Evolutionary conservation across 2,888 invertebrate genomes (phyloP).

Genomic region (Leptopterna dolabrata): DNA sequence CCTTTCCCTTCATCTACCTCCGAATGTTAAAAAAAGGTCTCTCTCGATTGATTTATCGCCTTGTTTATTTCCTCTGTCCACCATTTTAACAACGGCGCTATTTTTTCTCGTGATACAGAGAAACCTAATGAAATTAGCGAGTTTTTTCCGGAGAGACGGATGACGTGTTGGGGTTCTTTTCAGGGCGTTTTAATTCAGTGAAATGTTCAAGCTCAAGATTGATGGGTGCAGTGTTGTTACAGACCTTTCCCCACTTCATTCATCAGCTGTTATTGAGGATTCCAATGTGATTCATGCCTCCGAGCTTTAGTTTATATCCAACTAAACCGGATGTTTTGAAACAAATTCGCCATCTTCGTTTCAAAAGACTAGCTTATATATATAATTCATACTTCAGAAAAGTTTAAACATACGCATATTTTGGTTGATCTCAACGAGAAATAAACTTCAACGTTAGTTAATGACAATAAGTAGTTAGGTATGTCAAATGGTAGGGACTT

Average conservation of each 20-base stretch:
- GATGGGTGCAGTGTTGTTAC: neutral
- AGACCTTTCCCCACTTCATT: neutral
- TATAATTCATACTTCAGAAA: too few species aligned
- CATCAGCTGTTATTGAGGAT: neutral
- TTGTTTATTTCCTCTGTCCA: neutral
- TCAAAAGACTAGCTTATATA: too few species aligned
- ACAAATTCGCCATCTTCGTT: too few species aligned
- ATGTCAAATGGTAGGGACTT: too few species aligned
- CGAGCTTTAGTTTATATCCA: too few species aligned
- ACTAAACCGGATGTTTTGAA: too few species aligned
- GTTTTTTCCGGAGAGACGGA: neutral
- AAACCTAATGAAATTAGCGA: neutral
- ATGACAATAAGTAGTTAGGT: too few species aligned
- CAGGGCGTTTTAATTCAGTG: neutral
- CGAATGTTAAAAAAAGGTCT: neutral
- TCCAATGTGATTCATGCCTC: neutral
- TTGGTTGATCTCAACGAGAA: too few species aligned
- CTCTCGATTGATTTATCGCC: neutral
- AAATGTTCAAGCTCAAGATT: neutral
- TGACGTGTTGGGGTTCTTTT: neutral
- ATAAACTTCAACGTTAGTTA: too few species aligned
- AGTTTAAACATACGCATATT: too few species aligned
- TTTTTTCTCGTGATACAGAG: neutral
- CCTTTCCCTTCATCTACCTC: neutral
- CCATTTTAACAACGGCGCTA: neutral